These are phyloP conservation scores for Terrapene triunguis DNA, from an alignment of 2,113 vertebrate species.

Conservation along the genomic window DNA sequence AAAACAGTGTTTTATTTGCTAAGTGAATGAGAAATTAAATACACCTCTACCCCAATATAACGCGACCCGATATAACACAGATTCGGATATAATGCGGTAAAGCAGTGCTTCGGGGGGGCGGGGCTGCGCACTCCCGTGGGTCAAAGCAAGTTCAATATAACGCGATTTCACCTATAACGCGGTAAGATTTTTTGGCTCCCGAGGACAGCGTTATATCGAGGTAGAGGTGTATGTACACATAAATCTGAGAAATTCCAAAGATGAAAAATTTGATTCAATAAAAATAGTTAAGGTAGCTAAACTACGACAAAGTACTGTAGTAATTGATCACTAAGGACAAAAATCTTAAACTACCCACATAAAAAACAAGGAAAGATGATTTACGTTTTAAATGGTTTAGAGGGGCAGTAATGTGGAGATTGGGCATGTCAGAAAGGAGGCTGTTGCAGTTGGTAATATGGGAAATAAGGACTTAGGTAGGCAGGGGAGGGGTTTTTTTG, in stretches of 20 bases:
- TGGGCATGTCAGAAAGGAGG: not conserved
- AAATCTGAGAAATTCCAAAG: not conserved
- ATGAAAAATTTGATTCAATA: not conserved
- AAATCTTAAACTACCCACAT: not conserved
- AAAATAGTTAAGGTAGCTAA: not conserved
- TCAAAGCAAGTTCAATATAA: too few relatives aligned
- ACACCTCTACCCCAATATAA: too few relatives aligned
- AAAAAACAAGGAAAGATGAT: not conserved
- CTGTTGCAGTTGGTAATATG: not conserved
- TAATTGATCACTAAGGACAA: not conserved
- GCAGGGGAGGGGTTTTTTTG: not conserved
- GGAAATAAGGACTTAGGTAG: not conserved
- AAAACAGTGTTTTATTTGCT: constrained; percentile 11
- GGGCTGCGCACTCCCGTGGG: too few relatives aligned
- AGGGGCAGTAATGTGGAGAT: not conserved
- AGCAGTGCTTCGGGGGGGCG: too few relatives aligned
- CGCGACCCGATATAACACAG: too few relatives aligned
- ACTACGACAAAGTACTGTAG: not conserved
- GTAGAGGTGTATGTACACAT: not conserved
- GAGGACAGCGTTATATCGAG: too few relatives aligned
- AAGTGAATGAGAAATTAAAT: not conserved
- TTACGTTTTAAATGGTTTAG: not conserved
- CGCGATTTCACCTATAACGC: too few relatives aligned
- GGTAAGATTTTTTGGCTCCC: too few relatives aligned
- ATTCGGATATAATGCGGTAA: too few relatives aligned